Evolutionary conservation across 2,113 vertebrate species (phyloP).

Genomic region (Tauraco erythrolophus): DNA sequence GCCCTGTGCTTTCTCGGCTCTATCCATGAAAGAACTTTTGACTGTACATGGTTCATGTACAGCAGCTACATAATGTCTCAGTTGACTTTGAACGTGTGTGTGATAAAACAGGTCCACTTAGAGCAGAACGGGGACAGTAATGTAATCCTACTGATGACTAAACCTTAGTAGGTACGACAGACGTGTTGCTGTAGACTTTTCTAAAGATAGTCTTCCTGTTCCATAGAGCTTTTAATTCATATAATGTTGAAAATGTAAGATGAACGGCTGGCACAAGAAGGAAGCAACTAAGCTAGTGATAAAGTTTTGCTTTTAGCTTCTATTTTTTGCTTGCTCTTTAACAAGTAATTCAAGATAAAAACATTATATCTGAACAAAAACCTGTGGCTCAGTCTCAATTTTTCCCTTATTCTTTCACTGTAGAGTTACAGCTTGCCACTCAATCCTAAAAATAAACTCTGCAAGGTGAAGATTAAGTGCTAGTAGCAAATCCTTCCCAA

Average conservation of each 20-base stretch:
- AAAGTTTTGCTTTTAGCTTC: neutral
- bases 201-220: neutral
- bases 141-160: neutral
- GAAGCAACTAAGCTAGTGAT: neutral
- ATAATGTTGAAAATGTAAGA: neutral
- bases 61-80: neutral
- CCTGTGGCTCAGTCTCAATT: neutral
- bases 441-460: constrained; percentile 3
- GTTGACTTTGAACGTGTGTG: neutral
- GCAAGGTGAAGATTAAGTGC: constrained; percentile 12
- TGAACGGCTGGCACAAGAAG: neutral
- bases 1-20: neutral
- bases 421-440: neutral
- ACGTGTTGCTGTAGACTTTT: neutral
- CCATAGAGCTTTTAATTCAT: neutral
- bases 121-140: neutral
- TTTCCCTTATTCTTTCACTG: neutral
- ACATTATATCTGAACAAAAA: neutral
- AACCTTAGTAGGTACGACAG: neutral
- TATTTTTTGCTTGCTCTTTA: neutral
- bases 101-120: neutral
- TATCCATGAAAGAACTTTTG: neutral
- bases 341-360: neutral
- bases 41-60: neutral
- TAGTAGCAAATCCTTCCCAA: constrained; percentile 11